Percentiles rank a stretch among this genome's conserved stretches.
phyloP scores from a whole-genome alignment of 2,113 vertebrate species.

The Paracanthobrama guichenoti region DNA sequence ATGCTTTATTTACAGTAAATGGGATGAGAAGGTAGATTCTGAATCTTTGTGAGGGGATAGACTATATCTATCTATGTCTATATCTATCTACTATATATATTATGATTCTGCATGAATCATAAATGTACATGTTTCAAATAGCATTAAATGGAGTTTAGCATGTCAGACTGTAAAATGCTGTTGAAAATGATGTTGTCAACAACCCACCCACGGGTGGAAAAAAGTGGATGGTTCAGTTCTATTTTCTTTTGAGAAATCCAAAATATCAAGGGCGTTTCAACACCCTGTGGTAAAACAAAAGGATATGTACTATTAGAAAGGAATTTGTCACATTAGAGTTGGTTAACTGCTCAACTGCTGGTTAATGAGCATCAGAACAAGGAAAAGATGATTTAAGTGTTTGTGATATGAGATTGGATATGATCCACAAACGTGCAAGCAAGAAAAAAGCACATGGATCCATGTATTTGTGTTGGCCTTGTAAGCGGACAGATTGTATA shows the following conservation, averaged over 20 bases:
- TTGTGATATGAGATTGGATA: no score
- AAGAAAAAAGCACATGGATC: no score
- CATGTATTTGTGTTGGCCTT: no score
- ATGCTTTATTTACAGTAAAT: constrained; percentile 2
- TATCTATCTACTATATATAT: background rate
- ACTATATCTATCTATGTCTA: background rate
- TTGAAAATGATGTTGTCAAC: background rate
- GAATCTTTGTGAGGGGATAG: background rate
- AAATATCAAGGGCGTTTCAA: background rate
- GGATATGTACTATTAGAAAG: background rate
- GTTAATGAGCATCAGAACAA: no score
- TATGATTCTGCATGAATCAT: background rate
- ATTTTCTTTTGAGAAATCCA: background rate
- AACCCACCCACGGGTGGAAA: background rate
- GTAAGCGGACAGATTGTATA: no score
- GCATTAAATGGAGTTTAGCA: background rate
- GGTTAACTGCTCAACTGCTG: no score
- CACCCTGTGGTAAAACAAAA: background rate
- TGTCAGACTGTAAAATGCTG: background rate
- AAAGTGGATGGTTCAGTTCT: background rate
- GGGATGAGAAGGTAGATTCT: background rate
- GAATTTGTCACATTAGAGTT: background rate
- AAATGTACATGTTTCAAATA: no score
- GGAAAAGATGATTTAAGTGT: no score
- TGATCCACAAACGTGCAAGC: no score